Evolutionary conservation across 2,113 vertebrate species (phyloP).

Genomic region (Albula glossodonta): DNA sequence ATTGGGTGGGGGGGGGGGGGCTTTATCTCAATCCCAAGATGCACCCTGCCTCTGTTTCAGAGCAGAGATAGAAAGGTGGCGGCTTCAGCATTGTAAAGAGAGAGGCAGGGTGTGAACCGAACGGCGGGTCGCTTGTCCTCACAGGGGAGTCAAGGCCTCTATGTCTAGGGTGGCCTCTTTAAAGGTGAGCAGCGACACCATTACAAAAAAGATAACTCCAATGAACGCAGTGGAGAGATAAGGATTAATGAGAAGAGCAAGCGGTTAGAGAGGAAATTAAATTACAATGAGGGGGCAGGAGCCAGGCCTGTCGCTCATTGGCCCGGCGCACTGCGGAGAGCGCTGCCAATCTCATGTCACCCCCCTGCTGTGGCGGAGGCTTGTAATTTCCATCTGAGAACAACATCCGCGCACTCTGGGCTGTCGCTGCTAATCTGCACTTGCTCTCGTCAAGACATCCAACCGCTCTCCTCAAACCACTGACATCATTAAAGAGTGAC

Average conservation of each 20-base stretch:
- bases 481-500: constrained; percentile 19
- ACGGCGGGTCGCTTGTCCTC: constrained; percentile 39
- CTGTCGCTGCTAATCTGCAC: constrained; percentile 60
- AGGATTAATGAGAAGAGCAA: constrained; percentile 57
- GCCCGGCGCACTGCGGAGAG: constrained; percentile 5
- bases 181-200: constrained; percentile 52
- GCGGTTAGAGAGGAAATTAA: neutral
- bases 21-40: neutral
- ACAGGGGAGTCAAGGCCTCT: constrained; percentile 44
- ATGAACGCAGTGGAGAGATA: constrained; percentile 61
- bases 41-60: neutral
- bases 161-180: constrained; percentile 52
- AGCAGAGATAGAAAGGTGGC: neutral
- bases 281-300: constrained; percentile 1
- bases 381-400: constrained; percentile 53
- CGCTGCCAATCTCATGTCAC: neutral
- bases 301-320: neutral
- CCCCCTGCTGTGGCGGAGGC: constrained; percentile 37
- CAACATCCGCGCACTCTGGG: constrained; percentile 51
- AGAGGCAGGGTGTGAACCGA: constrained; percentile 31
- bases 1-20: neutral
- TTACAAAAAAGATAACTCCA: constrained; percentile 69
- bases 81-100: neutral
- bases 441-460: constrained; percentile 35
- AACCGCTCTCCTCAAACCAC: constrained; percentile 8